Evolutionary conservation across 2,888 invertebrate species (phyloP), one percentile per base, ranked within the genome.

Genomic region (Amphipyra berbera): DNA sequence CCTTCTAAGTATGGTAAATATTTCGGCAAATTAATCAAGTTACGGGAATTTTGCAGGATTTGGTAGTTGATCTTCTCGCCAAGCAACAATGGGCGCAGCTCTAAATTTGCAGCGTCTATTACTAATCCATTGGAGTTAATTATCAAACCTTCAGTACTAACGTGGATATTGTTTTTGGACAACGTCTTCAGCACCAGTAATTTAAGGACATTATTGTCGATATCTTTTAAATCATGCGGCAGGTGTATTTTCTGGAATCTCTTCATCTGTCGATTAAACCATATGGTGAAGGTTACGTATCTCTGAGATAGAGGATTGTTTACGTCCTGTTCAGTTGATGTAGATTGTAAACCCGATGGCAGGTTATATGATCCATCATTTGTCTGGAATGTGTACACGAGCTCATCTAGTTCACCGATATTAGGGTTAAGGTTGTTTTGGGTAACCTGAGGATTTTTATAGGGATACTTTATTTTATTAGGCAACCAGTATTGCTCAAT

Each of bases 51-150:
- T 61, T 73, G 46, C 30, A 79, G 40, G 9, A 59, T 71, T 14
- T 79, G 56, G 14, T 84, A 81, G 9, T 73, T 70, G 1, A 84
- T 42, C 10, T 84, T 73, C 42, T 85, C 81, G 0, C 90, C 90
- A 21, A 93, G 81, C 0, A 90, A 63, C 42, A 91, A 79, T 1
- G 89, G 89, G 8, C 85, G 81, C 1, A 93, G 60, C 56, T 81
- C 78, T 10, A 93, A 63, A 59, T 90, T 84, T 0, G 72, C 49
- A 0, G 83, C 65, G 45, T 85, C 77, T 9, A 88, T 68, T 6
- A 67, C 47, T 21, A 74, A 66, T 7, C 90, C 90, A 1, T 80
- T 60, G 1, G 76, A 65, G 71, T 89, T 85, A 10, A 66, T 70
- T 13, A 88, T 62, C 0, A 76, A 52, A 15, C 88, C 90, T 35